Conservation (phyloP, 1,140 invertebrate genomes). For the Cotesia typhae region DNA sequence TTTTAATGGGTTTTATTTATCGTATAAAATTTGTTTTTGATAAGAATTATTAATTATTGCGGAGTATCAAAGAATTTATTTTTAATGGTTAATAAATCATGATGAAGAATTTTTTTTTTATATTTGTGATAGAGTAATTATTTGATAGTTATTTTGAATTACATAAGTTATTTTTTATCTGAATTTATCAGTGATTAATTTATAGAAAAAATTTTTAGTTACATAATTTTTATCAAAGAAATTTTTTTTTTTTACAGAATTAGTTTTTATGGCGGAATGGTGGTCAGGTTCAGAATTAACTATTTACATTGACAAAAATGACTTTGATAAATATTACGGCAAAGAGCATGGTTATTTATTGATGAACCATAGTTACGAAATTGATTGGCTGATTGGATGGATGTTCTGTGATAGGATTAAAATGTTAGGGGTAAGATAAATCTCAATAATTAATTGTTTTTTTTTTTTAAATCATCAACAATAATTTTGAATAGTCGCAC, state of each 20-base stretch:
- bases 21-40: no score
- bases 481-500: no score
- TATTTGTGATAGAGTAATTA: no score
- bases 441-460: conserved; percentile 10
- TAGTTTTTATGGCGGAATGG: conserved; percentile 93
- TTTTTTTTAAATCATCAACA: neutral
- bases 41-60: no score
- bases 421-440: conserved; percentile 77
- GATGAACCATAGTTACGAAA: conserved; percentile 96
- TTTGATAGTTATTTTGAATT: no score
- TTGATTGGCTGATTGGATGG: conserved; percentile 94
- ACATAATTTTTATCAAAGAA: neutral
- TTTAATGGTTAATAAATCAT: no score
- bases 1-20: conserved; percentile 5
- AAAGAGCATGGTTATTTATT: conserved; percentile 89
- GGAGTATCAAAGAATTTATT: no score
- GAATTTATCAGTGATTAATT: neutral
- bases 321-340: conserved; percentile 82
- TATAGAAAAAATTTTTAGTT: neutral
- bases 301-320: conserved; percentile 81
- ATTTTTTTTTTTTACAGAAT: conserved; percentile 71
- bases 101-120: no score
- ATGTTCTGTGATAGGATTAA: conserved; percentile 80
- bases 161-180: no score
- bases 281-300: conserved; percentile 82